Evolutionary conservation across 2,797 vertebrate genomes (phyloP).

Genomic region (Cygnus olor): DNA sequence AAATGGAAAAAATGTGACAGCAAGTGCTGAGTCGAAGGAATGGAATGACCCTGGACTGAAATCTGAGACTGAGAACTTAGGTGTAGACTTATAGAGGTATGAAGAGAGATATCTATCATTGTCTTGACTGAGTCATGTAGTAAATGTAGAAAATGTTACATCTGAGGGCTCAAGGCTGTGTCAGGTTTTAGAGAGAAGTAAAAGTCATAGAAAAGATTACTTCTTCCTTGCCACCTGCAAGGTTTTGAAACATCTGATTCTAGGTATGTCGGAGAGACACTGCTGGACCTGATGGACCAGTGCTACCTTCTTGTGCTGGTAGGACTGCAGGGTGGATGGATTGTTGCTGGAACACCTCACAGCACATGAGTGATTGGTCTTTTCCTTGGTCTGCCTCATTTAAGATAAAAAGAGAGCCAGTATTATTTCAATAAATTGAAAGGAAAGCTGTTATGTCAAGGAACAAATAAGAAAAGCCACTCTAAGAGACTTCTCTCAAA

Average conservation of each 20-base stretch:
- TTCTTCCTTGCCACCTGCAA: not conserved
- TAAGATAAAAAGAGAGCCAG: not conserved
- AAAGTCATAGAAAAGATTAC: not conserved
- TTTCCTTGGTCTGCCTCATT: not conserved
- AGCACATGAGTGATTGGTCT: conserved; percentile 5
- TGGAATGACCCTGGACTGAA: not conserved
- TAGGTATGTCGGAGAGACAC: not conserved
- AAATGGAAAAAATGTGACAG: not conserved
- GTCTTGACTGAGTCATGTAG: not conserved
- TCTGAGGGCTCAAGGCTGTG: not conserved
- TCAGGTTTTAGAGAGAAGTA: not conserved
- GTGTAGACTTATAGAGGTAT: not conserved
- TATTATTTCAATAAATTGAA: conserved; percentile 35
- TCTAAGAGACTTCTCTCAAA: not conserved
- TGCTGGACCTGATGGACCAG: not conserved
- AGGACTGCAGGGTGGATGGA: not conserved
- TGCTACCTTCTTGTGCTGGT: not conserved
- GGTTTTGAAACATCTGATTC: not conserved
- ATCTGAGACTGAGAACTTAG: not conserved
- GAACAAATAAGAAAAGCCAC: not conserved
- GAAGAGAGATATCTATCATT: not conserved
- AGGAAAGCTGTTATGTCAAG: not conserved
- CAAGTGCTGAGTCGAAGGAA: not conserved
- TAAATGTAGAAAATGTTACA: not conserved
- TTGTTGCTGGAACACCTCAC: not conserved